These are phyloP conservation scores for Phainopepla nitens DNA, from an alignment of 2,113 vertebrate genomes.

Conservation along the genomic window DNA sequence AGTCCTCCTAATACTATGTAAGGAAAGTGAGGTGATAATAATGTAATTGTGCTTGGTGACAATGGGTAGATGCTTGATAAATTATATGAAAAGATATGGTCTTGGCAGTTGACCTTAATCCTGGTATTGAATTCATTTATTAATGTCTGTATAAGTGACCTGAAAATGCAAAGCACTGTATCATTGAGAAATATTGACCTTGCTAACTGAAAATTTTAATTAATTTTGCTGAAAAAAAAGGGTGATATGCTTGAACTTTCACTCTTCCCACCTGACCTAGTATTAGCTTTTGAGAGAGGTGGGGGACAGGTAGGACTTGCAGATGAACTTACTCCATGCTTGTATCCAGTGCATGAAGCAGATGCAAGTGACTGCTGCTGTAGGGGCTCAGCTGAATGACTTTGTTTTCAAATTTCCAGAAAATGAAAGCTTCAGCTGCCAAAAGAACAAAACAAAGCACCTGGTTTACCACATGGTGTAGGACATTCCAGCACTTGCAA, in stretches of 20 bases:
- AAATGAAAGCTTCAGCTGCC: conserved; percentile 50
- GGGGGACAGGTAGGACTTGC: not conserved
- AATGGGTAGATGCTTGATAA: not conserved
- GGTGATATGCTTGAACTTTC: not conserved
- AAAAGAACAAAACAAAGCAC: conserved; percentile 59
- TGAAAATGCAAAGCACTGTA: not conserved
- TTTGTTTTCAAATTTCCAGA: conserved; percentile 30
- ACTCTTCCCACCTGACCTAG: not conserved
- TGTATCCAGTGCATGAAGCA: not conserved
- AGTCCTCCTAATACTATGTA: not conserved
- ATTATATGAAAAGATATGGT: not conserved
- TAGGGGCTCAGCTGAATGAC: not conserved
- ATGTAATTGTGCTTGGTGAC: not conserved
- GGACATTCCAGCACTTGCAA: conserved; percentile 44
- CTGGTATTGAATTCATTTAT: not conserved
- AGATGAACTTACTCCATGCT: accelerated
- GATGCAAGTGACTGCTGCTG: not conserved
- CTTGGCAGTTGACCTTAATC: conserved; percentile 7
- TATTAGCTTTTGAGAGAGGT: not conserved
- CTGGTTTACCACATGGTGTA: conserved; percentile 55
- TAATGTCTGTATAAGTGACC: not conserved
- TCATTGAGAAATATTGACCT: not conserved
- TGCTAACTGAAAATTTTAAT: not conserved
- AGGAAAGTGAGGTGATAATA: not conserved
- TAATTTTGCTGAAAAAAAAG: not conserved